Evolutionary conservation across 2,888 invertebrate genomes (phyloP).

Genomic region (Dioctria linearis): DNA sequence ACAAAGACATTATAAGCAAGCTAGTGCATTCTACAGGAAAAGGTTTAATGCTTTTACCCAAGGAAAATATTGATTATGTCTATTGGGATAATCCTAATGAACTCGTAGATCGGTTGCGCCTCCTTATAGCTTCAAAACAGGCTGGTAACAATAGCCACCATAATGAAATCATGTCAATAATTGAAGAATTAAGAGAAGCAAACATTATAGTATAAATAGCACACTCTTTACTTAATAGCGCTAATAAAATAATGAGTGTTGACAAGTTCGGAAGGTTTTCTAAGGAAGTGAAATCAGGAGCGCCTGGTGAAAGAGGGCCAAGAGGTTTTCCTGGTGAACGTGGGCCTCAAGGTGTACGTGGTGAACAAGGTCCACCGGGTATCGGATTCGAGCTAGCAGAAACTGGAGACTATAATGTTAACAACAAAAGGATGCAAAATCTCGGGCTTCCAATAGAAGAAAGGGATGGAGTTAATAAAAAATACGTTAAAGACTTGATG

Average conservation of each 20-base stretch:
- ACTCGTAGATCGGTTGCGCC: conserved; percentile 63
- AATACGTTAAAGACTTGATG: not conserved
- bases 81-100: conserved; percentile 64
- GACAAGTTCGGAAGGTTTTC: not conserved
- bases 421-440: conserved; percentile 48
- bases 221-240: not conserved
- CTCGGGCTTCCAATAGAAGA: conserved; percentile 28
- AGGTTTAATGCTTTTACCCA: conserved; percentile 25
- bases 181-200: conserved; percentile 1
- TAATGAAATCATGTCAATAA: conserved; percentile 6
- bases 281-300: not conserved
- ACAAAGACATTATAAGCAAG: conserved; percentile 35
- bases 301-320: not conserved
- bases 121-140: conserved; percentile 58
- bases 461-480: conserved; percentile 41
- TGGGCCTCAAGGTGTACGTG: not conserved
- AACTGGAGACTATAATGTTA: conserved; percentile 38
- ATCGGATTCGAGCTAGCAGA: conserved; percentile 39
- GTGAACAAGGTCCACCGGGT: not conserved
- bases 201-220: not conserved
- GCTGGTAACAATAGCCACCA: not conserved
- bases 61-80: conserved; percentile 56
- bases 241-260: not conserved
- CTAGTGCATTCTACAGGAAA: not conserved
- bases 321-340: not conserved